A percentile compares a stretch with the other conserved stretches of the same genome.
These are phyloP conservation scores for Stichopus horrens DNA, from an alignment of 53 echinoderm and acorn worm genomes.

Conservation along the genomic window DNA sequence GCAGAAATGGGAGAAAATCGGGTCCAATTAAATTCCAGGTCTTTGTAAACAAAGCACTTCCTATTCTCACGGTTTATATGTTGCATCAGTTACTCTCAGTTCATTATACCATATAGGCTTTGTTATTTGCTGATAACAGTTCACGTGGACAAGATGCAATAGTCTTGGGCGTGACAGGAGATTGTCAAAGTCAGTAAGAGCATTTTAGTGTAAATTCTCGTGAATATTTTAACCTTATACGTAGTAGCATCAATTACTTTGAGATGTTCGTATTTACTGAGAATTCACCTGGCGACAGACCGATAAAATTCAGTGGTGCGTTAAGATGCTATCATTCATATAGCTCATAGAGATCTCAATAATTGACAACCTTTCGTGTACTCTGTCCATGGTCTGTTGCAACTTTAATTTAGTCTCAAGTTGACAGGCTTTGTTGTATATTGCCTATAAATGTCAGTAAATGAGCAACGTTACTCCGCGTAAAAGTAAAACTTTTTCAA, in stretches of 20 bases:
- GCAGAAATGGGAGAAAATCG: background rate
- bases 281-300: slow-evolving; percentile 1
- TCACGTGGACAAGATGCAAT: slow-evolving; percentile 14
- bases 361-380: slow-evolving; percentile 1
- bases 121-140: background rate
- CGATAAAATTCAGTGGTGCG: background rate
- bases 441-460: no score
- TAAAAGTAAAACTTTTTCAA: no score
- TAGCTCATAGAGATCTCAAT: background rate
- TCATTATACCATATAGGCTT: background rate
- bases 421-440: background rate
- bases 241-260: background rate
- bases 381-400: slow-evolving; percentile 1
- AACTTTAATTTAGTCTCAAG: background rate
- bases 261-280: background rate
- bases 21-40: background rate
- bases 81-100: background rate
- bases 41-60: background rate
- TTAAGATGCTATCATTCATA: background rate
- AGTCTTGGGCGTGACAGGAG: background rate
- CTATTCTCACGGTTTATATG: background rate
- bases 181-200: background rate
- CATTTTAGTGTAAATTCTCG: background rate
- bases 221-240: background rate
- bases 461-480: no score